Evolutionary conservation across 2,797 vertebrate species (phyloP), one percentile per base, ranked within the genome.

Genomic region (Liparis tanakae): DNA sequence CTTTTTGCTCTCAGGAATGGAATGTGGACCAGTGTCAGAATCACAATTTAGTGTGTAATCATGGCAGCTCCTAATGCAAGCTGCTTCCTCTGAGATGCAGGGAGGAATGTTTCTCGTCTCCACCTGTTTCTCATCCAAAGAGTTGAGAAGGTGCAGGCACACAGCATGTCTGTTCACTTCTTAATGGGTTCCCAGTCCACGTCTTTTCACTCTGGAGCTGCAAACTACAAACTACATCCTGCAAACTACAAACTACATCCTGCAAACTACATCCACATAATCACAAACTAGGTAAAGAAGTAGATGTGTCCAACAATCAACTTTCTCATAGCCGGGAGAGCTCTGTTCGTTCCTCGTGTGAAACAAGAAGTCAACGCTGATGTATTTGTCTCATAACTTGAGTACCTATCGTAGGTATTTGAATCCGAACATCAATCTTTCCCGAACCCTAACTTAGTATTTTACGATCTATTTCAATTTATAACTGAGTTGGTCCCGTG

Each of bases 41-140:
- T 64, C 44, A 66, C 30, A 70, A 63, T 81, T 79, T 39, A 67
- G 55, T 67, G 62, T 46, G 22, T 6, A 22, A 43, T 82, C 58
- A 60, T 15, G 0, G 57, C 59, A 65, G 65, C 67, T 75, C 50
- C 46, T 70, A 22, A 71, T 22, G 43, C 36, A 67, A 18, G 37
- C 70, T 37, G 62, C 17, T 20, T 43, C n/a, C 4, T 65, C 48
- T 54, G 68, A 76, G 74, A 60, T 44, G 25, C 25, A 53, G 63
- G 63, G 18, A 13, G 53, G 62, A 59, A 69, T 74, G 67, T 30
- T 74, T 80, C 22, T 14, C 15, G 10, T 72, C 62, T 76, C 43
- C 78, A 78, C 84, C 85, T 89, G 88, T 74, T 80, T 84, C 76
- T 78, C 57, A 64, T 88, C 69, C 33, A 50, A 69, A 0, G 25